phyloP scores from a whole-genome alignment of 2,113 vertebrate species.

The Oryzias celebensis region DNA sequence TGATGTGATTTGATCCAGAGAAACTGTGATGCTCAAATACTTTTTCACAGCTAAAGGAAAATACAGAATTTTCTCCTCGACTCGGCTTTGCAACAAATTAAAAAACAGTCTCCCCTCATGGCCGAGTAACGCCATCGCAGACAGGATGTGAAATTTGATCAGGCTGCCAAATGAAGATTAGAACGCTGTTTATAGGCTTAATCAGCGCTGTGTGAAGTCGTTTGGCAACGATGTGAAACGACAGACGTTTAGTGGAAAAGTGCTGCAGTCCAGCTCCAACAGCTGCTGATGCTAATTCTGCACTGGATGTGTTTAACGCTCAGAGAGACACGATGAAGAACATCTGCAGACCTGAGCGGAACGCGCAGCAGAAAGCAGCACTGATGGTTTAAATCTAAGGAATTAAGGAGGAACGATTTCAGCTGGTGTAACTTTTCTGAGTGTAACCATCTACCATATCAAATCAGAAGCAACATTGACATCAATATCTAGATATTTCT shows the following conservation, averaged over 20 bases:
- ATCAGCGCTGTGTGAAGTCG: not conserved
- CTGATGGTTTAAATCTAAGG: no score
- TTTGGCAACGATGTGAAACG: not conserved
- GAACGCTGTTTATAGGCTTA: not conserved
- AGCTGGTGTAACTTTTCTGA: no score
- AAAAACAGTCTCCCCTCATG: not conserved
- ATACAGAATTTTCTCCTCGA: not conserved
- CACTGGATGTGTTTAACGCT: not conserved
- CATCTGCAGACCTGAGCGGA: no score
- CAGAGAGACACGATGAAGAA: no score
- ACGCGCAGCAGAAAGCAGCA: no score
- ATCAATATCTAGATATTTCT: no score
- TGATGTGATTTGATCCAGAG: no score
- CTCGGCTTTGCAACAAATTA: not conserved
- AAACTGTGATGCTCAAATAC: no score
- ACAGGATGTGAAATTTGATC: not conserved
- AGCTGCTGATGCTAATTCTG: constrained; percentile 8
- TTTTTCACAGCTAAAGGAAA: no score
- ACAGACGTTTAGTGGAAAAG: not conserved
- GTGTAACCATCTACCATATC: no score
- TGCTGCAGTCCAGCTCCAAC: not conserved
- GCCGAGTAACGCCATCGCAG: not conserved
- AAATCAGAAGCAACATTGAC: no score
- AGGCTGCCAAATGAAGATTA: constrained; percentile 4
- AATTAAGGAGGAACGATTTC: no score